Evolutionary conservation across 2,797 vertebrate species (phyloP).

Genomic region (Esox lucius): DNA sequence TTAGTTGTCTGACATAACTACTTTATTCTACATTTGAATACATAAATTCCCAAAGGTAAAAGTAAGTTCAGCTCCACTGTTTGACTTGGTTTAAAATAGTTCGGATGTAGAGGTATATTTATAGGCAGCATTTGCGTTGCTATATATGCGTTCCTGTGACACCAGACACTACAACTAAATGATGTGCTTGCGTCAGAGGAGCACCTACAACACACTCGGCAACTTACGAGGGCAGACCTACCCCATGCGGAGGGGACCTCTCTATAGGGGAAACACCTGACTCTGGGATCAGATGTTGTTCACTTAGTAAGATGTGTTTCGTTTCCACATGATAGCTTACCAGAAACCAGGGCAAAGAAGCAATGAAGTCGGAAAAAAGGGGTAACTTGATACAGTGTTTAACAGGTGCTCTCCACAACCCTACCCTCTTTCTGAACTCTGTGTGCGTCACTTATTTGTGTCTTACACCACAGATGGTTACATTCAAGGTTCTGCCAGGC

Average conservation of each 20-base stretch:
- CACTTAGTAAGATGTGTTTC: constrained; percentile 79
- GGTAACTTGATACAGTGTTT: constrained; percentile 80
- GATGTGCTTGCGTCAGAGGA: constrained; percentile 88
- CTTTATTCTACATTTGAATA: constrained; percentile 23
- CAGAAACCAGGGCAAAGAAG: constrained; percentile 71
- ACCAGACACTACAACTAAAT: constrained; percentile 88
- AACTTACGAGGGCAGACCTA: constrained; percentile 80
- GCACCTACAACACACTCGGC: constrained; percentile 85
- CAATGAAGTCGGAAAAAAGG: constrained; percentile 58
- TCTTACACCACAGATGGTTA: constrained; percentile 29
- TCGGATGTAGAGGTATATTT: constrained; percentile 80
- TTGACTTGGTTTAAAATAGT: constrained; percentile 81
- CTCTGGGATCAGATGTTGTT: constrained; percentile 79
- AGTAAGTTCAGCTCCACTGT: constrained; percentile 60
- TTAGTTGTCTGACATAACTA: not conserved
- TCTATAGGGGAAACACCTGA: constrained; percentile 80
- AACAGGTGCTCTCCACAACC: constrained; percentile 76
- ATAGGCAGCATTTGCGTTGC: constrained; percentile 87
- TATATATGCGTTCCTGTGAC: constrained; percentile 77
- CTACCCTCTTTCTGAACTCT: constrained; percentile 35
- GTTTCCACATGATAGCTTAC: constrained; percentile 73
- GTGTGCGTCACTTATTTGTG: constrained; percentile 53
- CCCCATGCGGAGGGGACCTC: constrained; percentile 72
- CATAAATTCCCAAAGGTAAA: constrained; percentile 38
- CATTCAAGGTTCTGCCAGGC: constrained; percentile 37